Evolutionary conservation across 2,113 vertebrate genomes (phyloP).

Genomic region (Thunnus thynnus): DNA sequence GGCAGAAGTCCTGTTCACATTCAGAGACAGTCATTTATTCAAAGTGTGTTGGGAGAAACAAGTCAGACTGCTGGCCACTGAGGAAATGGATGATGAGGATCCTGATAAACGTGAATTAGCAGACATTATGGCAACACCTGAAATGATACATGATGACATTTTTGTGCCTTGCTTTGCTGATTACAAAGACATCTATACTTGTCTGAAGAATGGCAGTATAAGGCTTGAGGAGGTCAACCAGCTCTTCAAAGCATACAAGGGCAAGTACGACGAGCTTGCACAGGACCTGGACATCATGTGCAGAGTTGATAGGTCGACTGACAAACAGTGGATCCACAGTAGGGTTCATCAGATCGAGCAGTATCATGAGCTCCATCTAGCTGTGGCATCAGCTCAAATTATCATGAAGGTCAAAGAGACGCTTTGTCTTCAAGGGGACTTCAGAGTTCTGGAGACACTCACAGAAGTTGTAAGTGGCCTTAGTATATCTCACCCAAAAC

Average conservation of each 20-base stretch:
- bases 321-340: constrained; percentile 83
- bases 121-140: constrained; percentile 40
- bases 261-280: constrained; percentile 81
- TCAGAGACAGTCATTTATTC: constrained; percentile 88
- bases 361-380: constrained; percentile 91
- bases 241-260: constrained; percentile 84
- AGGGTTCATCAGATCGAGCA: constrained; percentile 90
- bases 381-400: constrained; percentile 85
- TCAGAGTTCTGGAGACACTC: constrained; percentile 85
- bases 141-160: constrained; percentile 54
- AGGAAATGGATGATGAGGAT: not conserved
- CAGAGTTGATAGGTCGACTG: constrained; percentile 35
- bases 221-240: constrained; percentile 84
- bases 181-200: constrained; percentile 78
- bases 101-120: not conserved
- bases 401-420: constrained; percentile 86
- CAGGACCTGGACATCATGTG: constrained; percentile 84
- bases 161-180: constrained; percentile 74
- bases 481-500: not conserved
- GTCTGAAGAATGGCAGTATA: constrained; percentile 85
- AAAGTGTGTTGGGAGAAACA: constrained; percentile 85
- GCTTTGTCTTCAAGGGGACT: constrained; percentile 89
- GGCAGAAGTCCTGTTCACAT: constrained; percentile 68
- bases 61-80: constrained; percentile 28
- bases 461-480: constrained; percentile 86